Base-by-base conservation (phyloP, 1,140 invertebrate species). In the Colletes latitarsis region DNA sequence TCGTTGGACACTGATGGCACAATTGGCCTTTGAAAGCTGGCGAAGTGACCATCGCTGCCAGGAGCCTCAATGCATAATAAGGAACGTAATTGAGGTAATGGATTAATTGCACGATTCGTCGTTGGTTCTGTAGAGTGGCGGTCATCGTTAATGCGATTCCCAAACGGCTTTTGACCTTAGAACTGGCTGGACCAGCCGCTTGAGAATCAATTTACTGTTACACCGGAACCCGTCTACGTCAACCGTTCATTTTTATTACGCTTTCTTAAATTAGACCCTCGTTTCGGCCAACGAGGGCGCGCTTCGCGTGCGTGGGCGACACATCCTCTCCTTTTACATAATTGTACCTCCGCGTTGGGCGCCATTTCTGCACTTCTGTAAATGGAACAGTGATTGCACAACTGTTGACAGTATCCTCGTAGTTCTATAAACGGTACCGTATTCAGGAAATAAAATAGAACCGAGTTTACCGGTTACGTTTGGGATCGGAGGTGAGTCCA, bases 131-230 rank as follows among this genome's bases (percentile, higher is more conserved):
- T 60, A 52, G 70, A 79, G 63, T 21, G 55, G 69, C 30, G 58
- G 79, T 69, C 79, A 63, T 75, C 84, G 88, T 88, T 92, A 91
- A 92, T 91, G 88, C 88, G 88, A 92, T 91, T 92, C 88, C 90
- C 87, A 88, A 90, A 90, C 89, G 87, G 86, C 88, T 89, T 90
- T 86, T 88, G 89, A 90, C 88, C 88, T 86, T 77, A 81, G 60
- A 49, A 80, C 43, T 15, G 75, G 83, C 79, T 71, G 82, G 85
- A 85, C 82, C 21, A 72, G 83, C 86, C 77, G 88, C 86, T 83
- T 90, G 89, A 90, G 90, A 92, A 91, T 92, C 90, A 92, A 92
- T 92, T 92, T 89, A 89, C 84, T 76, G 81, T 84, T 53, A 62
- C 57, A 55, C 73, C 73, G 46, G 10, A 19, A 17, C 64, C 43